phyloP scores from a whole-genome alignment of 2,888 invertebrate genomes.

The Dicyrtoma fusca region DNA sequence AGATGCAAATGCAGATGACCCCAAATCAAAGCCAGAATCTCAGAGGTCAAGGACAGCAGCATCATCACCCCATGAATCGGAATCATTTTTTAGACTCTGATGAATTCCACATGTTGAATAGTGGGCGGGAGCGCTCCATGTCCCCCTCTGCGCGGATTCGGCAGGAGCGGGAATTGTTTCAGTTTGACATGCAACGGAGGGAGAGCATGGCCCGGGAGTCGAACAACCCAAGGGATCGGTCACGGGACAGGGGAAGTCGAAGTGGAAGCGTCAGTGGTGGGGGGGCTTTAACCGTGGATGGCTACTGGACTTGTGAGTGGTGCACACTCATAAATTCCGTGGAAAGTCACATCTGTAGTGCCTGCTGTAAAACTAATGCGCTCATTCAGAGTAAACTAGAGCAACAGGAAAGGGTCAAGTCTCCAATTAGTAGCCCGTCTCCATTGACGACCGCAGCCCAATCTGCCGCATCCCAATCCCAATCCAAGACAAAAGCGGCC shows the following conservation, averaged over 20 bases:
- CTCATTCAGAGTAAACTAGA: background rate
- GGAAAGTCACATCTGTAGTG: constrained; percentile 75
- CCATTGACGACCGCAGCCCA: no score
- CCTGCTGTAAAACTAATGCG: constrained; percentile 78
- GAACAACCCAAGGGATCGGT: background rate
- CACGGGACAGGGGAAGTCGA: background rate
- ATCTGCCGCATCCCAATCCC: no score
- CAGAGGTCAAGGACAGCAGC: background rate
- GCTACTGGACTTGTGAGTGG: constrained; percentile 83
- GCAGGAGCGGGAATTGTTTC: background rate
- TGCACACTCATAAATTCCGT: constrained; percentile 86
- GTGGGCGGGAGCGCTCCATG: no score
- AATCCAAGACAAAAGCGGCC: no score
- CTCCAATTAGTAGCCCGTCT: background rate
- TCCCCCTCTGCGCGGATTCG: background rate
- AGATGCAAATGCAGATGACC: background rate
- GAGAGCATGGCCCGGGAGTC: background rate
- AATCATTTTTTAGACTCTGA: no score
- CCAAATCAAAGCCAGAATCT: background rate
- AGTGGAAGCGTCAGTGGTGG: background rate
- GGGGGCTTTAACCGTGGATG: constrained; percentile 35
- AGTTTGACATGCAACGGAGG: background rate
- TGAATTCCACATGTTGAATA: no score
- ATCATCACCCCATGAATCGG: no score
- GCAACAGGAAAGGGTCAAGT: background rate